phyloP scores from a whole-genome alignment of 2,888 invertebrate genomes.

The Melolontha melolontha region DNA sequence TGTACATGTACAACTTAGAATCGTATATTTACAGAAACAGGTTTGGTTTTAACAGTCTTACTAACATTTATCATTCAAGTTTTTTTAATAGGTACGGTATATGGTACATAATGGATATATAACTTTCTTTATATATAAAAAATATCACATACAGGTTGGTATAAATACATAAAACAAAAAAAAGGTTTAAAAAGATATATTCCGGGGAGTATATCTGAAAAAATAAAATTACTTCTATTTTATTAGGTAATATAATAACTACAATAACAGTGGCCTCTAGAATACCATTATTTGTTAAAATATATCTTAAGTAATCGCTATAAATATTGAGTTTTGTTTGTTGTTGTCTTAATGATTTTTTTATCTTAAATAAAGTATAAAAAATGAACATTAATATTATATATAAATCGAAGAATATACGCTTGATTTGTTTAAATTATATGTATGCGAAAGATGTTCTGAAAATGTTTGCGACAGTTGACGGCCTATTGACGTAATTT shows the following conservation, averaged over 20 bases:
- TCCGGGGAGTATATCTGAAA: constrained; percentile 41
- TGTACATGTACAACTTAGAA: constrained; percentile 27
- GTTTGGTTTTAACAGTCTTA: constrained; percentile 4
- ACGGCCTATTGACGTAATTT: no score
- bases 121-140: constrained; percentile 7
- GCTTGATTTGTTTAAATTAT: no score
- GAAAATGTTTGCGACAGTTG: no score
- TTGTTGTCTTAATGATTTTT: no score
- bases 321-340: constrained; percentile 32
- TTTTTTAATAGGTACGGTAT: not conserved
- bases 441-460: no score
- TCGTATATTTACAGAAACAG: constrained; percentile 8
- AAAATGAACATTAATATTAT: not conserved
- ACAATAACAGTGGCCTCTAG: constrained; percentile 16
- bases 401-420: not conserved
- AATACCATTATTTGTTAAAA: not conserved
- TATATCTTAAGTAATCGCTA: constrained; percentile 1
- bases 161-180: not conserved
- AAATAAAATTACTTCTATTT: constrained; percentile 22
- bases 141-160: constrained; percentile 6
- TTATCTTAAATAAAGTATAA: no score
- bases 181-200: constrained; percentile 34
- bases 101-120: not conserved
- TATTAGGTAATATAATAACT: constrained; percentile 7
- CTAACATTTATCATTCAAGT: not conserved